Conservation (phyloP, 2,113 vertebrate species). For the Esox niger region DNA sequence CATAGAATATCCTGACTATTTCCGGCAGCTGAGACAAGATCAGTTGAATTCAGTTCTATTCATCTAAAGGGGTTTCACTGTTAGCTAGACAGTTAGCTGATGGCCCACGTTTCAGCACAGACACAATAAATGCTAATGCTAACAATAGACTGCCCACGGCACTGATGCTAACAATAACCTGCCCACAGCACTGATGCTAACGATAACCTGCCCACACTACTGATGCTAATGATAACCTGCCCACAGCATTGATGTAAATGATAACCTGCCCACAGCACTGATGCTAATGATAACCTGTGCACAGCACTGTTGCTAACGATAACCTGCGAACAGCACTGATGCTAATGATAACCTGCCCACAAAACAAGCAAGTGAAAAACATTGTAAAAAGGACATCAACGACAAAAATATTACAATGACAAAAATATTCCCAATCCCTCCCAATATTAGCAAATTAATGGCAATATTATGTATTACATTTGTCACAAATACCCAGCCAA, state of each 20-base stretch:
- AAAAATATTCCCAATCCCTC: too few relatives aligned
- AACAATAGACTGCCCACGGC: too few relatives aligned
- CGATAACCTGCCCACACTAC: too few relatives aligned
- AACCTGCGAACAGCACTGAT: too few relatives aligned
- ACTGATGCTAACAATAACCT: neutral
- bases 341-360: neutral
- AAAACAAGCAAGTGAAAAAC: neutral
- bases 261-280: too few relatives aligned
- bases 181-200: too few relatives aligned
- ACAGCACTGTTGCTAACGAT: too few relatives aligned
- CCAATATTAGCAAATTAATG: too few relatives aligned
- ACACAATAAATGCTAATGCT: neutral
- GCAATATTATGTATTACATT: too few relatives aligned
- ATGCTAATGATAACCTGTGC: neutral
- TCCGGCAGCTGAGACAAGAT: neutral
- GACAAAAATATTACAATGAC: too few relatives aligned
- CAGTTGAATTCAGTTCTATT: conserved; percentile 18
- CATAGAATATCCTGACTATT: neutral
- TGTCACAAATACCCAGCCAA: too few relatives aligned
- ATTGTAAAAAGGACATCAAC: neutral
- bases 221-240: neutral
- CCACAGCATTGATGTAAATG: too few relatives aligned
- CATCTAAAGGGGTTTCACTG: conserved; percentile 30
- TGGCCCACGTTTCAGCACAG: conserved; percentile 47
- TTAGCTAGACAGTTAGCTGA: conserved; percentile 51